phyloP scores from a whole-genome alignment of 2,113 vertebrate genomes.

The Dendropsophus ebraccatus region DNA sequence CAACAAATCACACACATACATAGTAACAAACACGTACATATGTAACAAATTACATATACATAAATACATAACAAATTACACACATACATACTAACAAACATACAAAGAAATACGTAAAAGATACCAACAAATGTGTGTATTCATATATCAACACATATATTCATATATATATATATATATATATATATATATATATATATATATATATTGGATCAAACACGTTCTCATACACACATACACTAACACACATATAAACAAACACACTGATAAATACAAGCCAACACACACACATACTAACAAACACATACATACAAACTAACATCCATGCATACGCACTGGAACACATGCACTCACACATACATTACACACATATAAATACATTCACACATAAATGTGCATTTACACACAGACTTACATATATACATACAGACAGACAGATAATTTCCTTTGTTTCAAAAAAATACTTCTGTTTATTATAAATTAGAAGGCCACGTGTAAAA shows the following conservation, averaged over 20 bases:
- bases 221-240: not conserved
- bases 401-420: not conserved
- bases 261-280: not conserved
- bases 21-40: too few species aligned
- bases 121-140: too few species aligned
- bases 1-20: not conserved
- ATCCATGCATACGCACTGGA: not conserved
- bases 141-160: too few species aligned
- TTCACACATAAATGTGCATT: not conserved
- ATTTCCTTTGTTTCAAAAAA: slow-evolving; percentile 89
- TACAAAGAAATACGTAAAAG: too few species aligned
- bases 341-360: not conserved
- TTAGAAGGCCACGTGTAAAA: slow-evolving; percentile 89
- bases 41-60: not conserved
- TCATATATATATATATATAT: not conserved
- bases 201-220: too few species aligned
- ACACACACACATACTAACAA: not conserved
- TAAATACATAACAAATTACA: too few species aligned
- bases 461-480: slow-evolving; percentile 97
- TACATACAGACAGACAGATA: not conserved
- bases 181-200: too few species aligned
- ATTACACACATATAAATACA: not conserved
- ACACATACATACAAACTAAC: not conserved
- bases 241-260: not conserved
- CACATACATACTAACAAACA: too few species aligned